Percentiles rank a stretch among this genome's conserved stretches.
These are phyloP conservation scores for Xenopus tropicalis DNA, from an alignment of 2,113 vertebrate genomes.

Conservation along the genomic window DNA sequence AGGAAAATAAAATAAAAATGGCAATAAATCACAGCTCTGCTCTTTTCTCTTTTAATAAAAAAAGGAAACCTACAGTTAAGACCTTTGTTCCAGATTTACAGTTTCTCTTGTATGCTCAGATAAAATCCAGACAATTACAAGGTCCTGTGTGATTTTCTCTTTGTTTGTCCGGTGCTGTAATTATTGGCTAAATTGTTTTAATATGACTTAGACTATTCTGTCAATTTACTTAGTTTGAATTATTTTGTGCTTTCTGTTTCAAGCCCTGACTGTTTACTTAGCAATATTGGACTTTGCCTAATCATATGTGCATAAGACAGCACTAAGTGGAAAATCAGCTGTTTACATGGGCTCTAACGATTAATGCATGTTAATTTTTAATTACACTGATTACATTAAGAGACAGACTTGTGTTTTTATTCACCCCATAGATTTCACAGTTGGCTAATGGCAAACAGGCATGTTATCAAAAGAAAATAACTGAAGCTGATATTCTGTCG, in stretches of 20 bases:
- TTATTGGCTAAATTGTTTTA: constrained; percentile 62
- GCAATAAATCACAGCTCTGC: constrained; percentile 21
- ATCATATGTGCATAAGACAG: constrained; percentile 89
- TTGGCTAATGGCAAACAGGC: constrained; percentile 71
- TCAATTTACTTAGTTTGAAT: constrained; percentile 71
- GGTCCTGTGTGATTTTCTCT: constrained; percentile 60
- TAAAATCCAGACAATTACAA: constrained; percentile 65
- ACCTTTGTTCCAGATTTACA: constrained; percentile 43
- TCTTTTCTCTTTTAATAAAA: constrained; percentile 36
- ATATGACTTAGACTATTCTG: constrained; percentile 57
- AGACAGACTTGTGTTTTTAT: constrained; percentile 83
- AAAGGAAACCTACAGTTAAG: constrained; percentile 21
- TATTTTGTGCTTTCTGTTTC: constrained; percentile 69
- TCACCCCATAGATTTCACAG: constrained; percentile 82
- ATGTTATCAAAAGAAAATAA: constrained; percentile 31
- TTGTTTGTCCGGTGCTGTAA: constrained; percentile 57
- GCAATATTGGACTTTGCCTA: constrained; percentile 76
- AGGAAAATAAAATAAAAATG: constrained; percentile 26
- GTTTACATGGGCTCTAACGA: constrained; percentile 93
- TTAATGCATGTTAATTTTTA: constrained; percentile 98
- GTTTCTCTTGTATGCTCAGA: constrained; percentile 49
- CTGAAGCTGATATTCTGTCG: not conserved
- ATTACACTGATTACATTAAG: constrained; percentile 92
- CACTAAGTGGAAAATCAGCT: constrained; percentile 92
- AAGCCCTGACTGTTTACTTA: constrained; percentile 76